Conservation (phyloP, 2,888 invertebrate genomes). For the Sphecodes monilicornis region DNA sequence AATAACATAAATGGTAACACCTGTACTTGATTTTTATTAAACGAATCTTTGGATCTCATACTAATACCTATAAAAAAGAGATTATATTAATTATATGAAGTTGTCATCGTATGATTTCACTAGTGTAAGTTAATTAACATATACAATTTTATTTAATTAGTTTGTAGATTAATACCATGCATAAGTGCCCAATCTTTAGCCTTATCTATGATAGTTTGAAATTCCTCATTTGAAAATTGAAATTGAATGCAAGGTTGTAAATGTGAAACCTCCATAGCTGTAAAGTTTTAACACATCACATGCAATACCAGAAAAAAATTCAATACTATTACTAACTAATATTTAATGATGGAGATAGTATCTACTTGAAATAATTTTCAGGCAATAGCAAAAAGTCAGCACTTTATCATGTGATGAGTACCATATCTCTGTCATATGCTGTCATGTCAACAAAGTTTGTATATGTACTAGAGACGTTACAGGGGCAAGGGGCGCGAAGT, state of each 20-base stretch:
- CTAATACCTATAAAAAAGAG: conserved; percentile 79
- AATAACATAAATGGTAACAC: conserved; percentile 86
- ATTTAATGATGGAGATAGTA: not conserved
- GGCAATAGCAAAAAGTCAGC: not conserved
- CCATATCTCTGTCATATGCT: not conserved
- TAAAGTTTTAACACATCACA: conserved; percentile 14
- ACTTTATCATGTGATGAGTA: conserved; percentile 1
- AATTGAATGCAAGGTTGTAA: conserved; percentile 88
- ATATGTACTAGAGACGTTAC: not conserved
- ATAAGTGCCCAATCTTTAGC: conserved; percentile 86
- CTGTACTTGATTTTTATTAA: conserved; percentile 82
- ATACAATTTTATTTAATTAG: not conserved
- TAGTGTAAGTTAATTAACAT: not conserved
- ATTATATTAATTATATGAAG: not conserved
- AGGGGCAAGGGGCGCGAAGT: not conserved
- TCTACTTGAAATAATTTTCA: not conserved
- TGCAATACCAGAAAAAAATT: not conserved
- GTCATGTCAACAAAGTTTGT: not conserved
- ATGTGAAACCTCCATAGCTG: conserved; percentile 71
- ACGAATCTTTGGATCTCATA: conserved; percentile 83
- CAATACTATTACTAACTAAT: too few relatives aligned
- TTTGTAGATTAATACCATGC: conserved; percentile 81
- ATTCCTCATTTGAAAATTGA: conserved; percentile 88
- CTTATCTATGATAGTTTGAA: conserved; percentile 84
- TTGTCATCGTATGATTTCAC: not conserved